Conservation (phyloP, 1,140 invertebrate species). For the Euschistus heros region DNA sequence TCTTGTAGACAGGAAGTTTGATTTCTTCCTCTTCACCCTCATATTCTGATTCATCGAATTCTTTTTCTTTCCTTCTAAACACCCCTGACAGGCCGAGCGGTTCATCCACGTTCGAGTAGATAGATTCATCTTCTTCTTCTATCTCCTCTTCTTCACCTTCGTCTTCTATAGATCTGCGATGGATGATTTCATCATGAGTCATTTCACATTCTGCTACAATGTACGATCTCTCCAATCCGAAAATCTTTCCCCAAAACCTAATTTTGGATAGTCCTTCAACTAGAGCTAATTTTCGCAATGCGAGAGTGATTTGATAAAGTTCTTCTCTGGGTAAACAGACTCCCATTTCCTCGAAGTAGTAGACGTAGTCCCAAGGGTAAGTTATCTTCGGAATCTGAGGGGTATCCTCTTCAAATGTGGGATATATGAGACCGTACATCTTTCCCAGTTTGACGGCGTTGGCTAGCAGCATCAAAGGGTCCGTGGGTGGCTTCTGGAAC, state of each 20-base stretch:
- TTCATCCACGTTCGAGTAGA: conserved; percentile 3
- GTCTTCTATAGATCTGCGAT: not conserved
- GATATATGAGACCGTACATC: not conserved
- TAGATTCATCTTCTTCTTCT: conserved; percentile 16
- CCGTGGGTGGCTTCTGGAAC: not conserved
- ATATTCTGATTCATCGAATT: not conserved
- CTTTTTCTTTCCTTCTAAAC: conserved; percentile 1
- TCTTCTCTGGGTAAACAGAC: conserved; percentile 47
- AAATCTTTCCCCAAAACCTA: conserved; percentile 68
- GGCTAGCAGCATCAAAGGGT: not conserved
- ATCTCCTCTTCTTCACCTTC: conserved; percentile 33
- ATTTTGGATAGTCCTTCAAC: not conserved
- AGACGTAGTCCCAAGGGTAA: not conserved
- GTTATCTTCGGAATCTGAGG: not conserved
- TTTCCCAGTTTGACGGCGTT: not conserved
- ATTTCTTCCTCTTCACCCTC: conserved; percentile 14
- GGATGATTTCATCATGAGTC: conserved; percentile 40
- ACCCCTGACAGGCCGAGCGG: conserved; percentile 22
- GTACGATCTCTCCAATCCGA: conserved; percentile 64
- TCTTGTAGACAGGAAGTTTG: conserved; percentile 23
- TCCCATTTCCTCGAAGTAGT: conserved; percentile 45
- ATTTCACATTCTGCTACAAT: conserved; percentile 63
- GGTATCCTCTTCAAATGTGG: not conserved
- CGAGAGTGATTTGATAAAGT: conserved; percentile 42
- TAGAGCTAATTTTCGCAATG: conserved; percentile 37